Evolutionary conservation across 1,140 invertebrate genomes (phyloP), one percentile per base, ranked within the genome.

Genomic region (Helicoverpa zea): DNA sequence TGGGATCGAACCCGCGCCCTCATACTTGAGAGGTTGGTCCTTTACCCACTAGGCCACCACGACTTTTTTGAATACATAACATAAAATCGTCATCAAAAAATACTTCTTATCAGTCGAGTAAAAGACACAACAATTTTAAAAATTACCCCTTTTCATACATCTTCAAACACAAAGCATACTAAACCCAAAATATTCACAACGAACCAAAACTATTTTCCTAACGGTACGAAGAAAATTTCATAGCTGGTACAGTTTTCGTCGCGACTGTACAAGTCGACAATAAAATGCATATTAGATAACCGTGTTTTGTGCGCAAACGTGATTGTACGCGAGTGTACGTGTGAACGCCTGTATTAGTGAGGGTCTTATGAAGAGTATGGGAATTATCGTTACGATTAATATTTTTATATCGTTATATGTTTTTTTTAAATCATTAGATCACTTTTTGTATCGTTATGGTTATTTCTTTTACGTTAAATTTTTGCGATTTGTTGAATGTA

Each of bases 231-330:
- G 64, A 72, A 61, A 79, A 76, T 82, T 79, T 72, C 52, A 81
- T 78, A 73, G 56, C 76, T 47, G 61, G 77, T 68, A 70, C 81
- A 83, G 81, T 84, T 84, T 83, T 83, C 83, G 83, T 83, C 79
- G 81, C 81, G 74, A 51, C 73, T 72, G 77, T 80, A 77, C 82
- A 72, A 23, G 61, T 83, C 86, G 79, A 86, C 87, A 90, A 90
- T 91, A 92, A 92, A 91, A 92, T 92, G 91, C 91, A 92, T 94
- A 94, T 94, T 92, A 92, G 86, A 92, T 92, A 90, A 91, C 83
- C 77, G 81, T 90, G 86, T 92, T 92, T 94, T 94, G 91, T 90
- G 73, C 79, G 30, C 83, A 7, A 3, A 90, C 89, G 90, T 92
- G 90, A 90, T 89, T 88, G 87, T 84, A 7, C 43, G 82, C 83